Conservation (phyloP, 2,888 invertebrate genomes). For the Scrobipalpa atriplicella region DNA sequence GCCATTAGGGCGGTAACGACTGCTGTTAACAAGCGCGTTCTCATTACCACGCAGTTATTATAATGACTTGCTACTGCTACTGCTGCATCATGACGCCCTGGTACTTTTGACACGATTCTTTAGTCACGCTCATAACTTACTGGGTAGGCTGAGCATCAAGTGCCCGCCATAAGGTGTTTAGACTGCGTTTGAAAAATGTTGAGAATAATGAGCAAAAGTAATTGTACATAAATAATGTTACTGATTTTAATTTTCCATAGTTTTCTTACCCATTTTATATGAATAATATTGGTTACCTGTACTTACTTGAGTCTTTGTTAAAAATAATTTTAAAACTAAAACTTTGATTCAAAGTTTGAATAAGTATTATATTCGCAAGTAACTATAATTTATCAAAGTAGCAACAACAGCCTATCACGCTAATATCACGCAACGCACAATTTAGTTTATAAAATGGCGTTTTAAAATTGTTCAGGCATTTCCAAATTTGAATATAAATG, state of each 20-base stretch:
- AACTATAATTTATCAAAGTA: background rate
- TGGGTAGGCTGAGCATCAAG: background rate
- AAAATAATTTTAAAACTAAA: no score
- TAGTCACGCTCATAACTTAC: background rate
- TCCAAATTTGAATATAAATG: slow-evolving; percentile 33
- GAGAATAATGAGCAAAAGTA: no score
- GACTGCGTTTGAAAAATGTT: no score
- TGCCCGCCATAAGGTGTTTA: no score
- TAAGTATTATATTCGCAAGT: background rate
- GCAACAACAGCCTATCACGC: slow-evolving; percentile 3
- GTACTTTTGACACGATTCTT: background rate
- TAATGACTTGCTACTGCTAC: slow-evolving; percentile 17
- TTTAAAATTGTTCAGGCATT: slow-evolving; percentile 31
- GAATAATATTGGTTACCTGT: no score
- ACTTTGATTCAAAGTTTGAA: background rate
- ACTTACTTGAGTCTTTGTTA: no score
- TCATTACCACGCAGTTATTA: slow-evolving; percentile 29
- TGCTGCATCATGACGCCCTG: background rate
- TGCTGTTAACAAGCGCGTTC: slow-evolving; percentile 24
- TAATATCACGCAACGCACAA: slow-evolving; percentile 22
- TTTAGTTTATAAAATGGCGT: slow-evolving; percentile 22
- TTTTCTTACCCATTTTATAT: no score
- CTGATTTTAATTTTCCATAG: no score
- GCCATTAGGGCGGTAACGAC: slow-evolving; percentile 27
- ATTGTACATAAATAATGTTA: no score